Conservation (phyloP, 2,888 invertebrate species). For the Amphimallon solstitiale region DNA sequence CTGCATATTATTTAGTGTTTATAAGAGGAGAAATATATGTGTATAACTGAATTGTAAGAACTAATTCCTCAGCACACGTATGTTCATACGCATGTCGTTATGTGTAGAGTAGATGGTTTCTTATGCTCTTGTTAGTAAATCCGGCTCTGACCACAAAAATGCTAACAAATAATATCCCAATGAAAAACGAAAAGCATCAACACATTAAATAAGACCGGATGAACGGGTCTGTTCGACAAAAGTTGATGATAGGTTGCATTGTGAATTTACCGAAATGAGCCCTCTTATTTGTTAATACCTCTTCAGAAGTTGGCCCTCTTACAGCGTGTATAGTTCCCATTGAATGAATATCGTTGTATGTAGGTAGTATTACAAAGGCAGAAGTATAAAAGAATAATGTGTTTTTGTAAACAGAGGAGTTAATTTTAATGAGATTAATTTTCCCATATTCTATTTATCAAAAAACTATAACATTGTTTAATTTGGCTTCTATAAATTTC, state of each 20-base stretch:
- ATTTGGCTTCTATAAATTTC: too few relatives aligned
- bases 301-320: conserved; percentile 31
- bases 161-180: conserved; percentile 4
- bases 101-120: too few relatives aligned
- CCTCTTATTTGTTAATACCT: conserved; percentile 45
- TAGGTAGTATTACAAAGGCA: conserved; percentile 7
- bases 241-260: conserved; percentile 46
- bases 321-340: not conserved
- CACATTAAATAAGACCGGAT: conserved; percentile 39
- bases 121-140: too few relatives aligned
- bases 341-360: not conserved
- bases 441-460: too few relatives aligned
- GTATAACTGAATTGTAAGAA: too few relatives aligned
- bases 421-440: too few relatives aligned
- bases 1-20: too few relatives aligned
- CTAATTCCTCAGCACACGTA: too few relatives aligned
- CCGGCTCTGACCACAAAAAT: not conserved
- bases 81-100: too few relatives aligned
- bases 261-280: conserved; percentile 45
- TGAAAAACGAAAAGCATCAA: conserved; percentile 8
- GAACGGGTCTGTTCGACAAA: conserved; percentile 43
- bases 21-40: too few relatives aligned
- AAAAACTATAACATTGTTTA: too few relatives aligned
- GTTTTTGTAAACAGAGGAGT: too few relatives aligned
- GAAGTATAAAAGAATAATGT: not conserved